phyloP scores from a whole-genome alignment of 1,140 invertebrate species.

The Psilanteris sp. region DNA sequence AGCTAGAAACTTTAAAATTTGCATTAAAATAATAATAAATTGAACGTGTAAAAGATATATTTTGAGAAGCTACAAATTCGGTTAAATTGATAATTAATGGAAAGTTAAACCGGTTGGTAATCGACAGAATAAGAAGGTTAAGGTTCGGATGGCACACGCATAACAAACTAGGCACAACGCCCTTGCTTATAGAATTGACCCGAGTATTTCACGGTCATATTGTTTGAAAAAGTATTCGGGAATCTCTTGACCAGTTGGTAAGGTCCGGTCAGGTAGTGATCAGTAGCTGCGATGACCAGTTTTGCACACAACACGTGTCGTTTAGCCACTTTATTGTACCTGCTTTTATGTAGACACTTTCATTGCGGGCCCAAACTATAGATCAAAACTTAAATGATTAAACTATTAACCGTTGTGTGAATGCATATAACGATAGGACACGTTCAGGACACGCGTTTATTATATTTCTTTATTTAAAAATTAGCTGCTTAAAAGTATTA shows the following conservation, averaged over 20 bases:
- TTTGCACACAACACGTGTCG: conserved; percentile 39
- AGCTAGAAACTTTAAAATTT: too few relatives aligned
- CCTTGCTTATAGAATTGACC: conserved; percentile 45
- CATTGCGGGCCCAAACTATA: too few relatives aligned
- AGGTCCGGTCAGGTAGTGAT: conserved; percentile 31
- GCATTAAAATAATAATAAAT: too few relatives aligned
- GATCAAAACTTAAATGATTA: too few relatives aligned
- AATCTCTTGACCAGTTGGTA: conserved; percentile 25
- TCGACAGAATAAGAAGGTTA: conserved; percentile 11
- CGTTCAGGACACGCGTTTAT: too few relatives aligned
- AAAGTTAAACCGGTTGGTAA: conserved; percentile 28
- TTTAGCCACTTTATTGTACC: conserved; percentile 39
- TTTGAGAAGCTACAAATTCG: conserved; percentile 1
- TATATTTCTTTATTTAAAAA: too few relatives aligned
- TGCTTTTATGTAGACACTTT: conserved; percentile 17
- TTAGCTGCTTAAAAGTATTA: too few relatives aligned
- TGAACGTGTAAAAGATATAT: too few relatives aligned
- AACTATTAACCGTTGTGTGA: too few relatives aligned
- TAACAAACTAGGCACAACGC: conserved; percentile 1
- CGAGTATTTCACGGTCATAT: conserved; percentile 19
- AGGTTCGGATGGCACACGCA: conserved; percentile 30
- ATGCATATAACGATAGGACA: too few relatives aligned
- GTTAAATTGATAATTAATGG: conserved; percentile 14
- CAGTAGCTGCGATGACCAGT: conserved; percentile 33
- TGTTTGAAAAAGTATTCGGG: conserved; percentile 32